A percentile compares a stretch with the other conserved stretches of the same genome.
These are phyloP conservation scores for Calosoma granatense DNA, from an alignment of 1,140 invertebrate genomes.

Conservation along the genomic window DNA sequence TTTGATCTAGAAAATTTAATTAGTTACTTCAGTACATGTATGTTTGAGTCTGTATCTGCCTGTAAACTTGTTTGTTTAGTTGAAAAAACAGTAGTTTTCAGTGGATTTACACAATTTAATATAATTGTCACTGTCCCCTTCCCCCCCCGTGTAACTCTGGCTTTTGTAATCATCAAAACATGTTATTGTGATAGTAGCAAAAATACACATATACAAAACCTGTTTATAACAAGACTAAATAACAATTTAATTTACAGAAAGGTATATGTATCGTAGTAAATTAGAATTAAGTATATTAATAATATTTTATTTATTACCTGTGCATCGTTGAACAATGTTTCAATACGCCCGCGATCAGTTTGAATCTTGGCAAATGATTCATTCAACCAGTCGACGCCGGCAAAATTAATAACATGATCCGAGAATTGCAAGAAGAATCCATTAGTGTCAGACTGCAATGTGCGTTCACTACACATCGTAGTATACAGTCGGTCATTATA, in stretches of 20 bases:
- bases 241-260: no score
- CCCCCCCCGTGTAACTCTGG: no score
- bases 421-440: slow-evolving; percentile 50
- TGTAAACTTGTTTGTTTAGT: neutral
- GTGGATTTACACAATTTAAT: no score
- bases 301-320: no score
- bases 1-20: slow-evolving; percentile 39
- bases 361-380: slow-evolving; percentile 40
- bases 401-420: slow-evolving; percentile 35
- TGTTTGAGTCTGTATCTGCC: slow-evolving; percentile 4
- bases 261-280: no score
- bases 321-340: slow-evolving; percentile 39
- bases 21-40: no score
- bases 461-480: slow-evolving; percentile 43
- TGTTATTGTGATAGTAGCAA: no score
- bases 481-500: neutral
- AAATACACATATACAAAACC: no score
- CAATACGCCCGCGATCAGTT: slow-evolving; percentile 40
- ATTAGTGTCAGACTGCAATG: slow-evolving; percentile 45
- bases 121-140: no score
- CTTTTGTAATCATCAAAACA: no score
- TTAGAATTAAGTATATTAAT: no score
- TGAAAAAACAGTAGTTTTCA: neutral
- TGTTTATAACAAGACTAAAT: no score
- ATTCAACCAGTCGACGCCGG: slow-evolving; percentile 40